Evolutionary conservation across 2,888 invertebrate genomes (phyloP), one percentile per base, ranked within the genome.

Genomic region (Meta bourneti): DNA sequence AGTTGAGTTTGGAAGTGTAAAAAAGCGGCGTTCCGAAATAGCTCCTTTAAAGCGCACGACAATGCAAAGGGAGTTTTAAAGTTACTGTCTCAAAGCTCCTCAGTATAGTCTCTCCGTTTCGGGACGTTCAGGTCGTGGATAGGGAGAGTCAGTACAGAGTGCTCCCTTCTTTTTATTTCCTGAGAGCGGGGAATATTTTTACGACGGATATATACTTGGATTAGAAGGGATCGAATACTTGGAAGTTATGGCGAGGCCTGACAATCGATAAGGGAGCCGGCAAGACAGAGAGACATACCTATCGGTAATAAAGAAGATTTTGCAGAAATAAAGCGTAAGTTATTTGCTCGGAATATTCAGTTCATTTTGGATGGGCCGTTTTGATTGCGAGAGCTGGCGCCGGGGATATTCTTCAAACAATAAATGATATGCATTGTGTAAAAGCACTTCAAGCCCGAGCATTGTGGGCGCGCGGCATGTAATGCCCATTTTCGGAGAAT

Each of bases 41-140:
- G 80, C 19, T 19, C n/a, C 11, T 77, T 77, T 51, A 77, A 49
- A 8, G 49, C 4, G 51, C 5, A 49, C 51, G 77, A 51, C 19
- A 51, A n/a, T 77, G 19, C n/a, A 77, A 52, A n/a, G 34, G 51
- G 77, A 77, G 19, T 20, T 77, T 51, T 51, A 51, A 52, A 77
- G 77, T 77, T 77, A 52, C 77, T 77, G 77, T 77, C 77, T 77
- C 19, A 77, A 77, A 77, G 77, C 77, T 77, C 19, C 49, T 51
- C 6, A 13, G 20, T n/a, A 9, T 8, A 9, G 52, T 77, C 77
- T 4, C 4, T 4, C 34, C 34, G 34, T 4, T 34, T 34, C 34
- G 34, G 34, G 34, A 34, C 34, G 34, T 34, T 34, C 4, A 34
- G 34, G 1, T 34, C 34, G 34, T 34, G 34, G 34, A 34, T 34